A percentile compares a stretch with the other conserved stretches of the same genome.
Evolutionary conservation across 2,888 invertebrate genomes (phyloP).

Genomic region (Acrobasis repandana): DNA sequence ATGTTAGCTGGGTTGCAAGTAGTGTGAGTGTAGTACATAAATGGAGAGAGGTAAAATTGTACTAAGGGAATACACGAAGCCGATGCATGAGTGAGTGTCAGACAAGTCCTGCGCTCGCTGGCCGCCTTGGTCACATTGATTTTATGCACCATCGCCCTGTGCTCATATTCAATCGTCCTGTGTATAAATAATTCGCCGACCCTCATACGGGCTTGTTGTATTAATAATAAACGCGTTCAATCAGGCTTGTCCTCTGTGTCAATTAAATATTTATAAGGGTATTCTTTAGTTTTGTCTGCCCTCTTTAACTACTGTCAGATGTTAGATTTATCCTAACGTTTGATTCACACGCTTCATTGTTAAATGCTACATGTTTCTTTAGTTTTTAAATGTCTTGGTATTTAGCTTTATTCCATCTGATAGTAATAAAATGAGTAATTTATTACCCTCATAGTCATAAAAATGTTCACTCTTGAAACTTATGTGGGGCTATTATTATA

Average conservation of each 20-base stretch:
- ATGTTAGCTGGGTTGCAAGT: constrained; percentile 25
- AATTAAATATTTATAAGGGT: constrained; percentile 63
- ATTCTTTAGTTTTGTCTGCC: constrained; percentile 38
- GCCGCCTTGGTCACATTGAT: constrained; percentile 52
- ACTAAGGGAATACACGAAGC: constrained; percentile 43
- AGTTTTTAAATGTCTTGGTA: neutral
- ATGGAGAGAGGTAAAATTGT: constrained; percentile 39
- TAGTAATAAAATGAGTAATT: constrained; percentile 14
- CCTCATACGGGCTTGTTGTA: constrained; percentile 63
- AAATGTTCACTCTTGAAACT: constrained; percentile 2
- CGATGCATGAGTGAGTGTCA: constrained; percentile 38
- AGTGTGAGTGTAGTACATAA: constrained; percentile 23
- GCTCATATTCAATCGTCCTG: constrained; percentile 60
- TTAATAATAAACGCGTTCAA: constrained; percentile 68
- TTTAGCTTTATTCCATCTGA: constrained; percentile 7
- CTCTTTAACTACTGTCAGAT: constrained; percentile 32
- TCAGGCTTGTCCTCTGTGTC: constrained; percentile 61
- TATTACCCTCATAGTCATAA: neutral
- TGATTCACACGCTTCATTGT: constrained; percentile 13
- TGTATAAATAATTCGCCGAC: constrained; percentile 65
- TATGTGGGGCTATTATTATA: constrained; percentile 7
- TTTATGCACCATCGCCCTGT: constrained; percentile 57
- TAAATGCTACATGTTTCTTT: constrained; percentile 2
- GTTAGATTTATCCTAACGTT: constrained; percentile 30
- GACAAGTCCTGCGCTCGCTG: constrained; percentile 35